Conservation (phyloP, 1,140 invertebrate genomes). For the Drosophila ficusphila region DNA sequence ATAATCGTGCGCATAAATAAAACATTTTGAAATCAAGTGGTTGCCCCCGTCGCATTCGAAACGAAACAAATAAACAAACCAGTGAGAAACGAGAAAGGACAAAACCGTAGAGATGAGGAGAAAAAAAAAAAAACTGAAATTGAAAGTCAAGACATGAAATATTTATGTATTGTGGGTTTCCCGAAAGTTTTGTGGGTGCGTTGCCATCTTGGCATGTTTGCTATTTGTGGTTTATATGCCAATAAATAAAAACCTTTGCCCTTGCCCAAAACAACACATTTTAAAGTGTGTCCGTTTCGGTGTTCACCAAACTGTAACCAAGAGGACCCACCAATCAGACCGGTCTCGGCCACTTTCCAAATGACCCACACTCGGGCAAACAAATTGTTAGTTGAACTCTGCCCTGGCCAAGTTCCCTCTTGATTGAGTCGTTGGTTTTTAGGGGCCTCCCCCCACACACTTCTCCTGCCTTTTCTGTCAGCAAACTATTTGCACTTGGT, state of each 20-base stretch:
- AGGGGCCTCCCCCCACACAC: slow-evolving; percentile 15
- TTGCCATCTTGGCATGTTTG: slow-evolving; percentile 69
- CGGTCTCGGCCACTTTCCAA: slow-evolving; percentile 30
- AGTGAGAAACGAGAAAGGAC: slow-evolving; percentile 49
- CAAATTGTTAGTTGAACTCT: slow-evolving; percentile 72
- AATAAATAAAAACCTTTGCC: slow-evolving; percentile 80
- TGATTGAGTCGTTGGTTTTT: slow-evolving; percentile 75
- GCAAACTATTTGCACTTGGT: slow-evolving; percentile 79
- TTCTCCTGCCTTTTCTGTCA: slow-evolving; percentile 46
- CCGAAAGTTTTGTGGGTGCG: slow-evolving; percentile 57
- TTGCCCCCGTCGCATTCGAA: slow-evolving; percentile 45
- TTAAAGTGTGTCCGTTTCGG: slow-evolving; percentile 58
- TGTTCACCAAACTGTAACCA: slow-evolving; percentile 56
- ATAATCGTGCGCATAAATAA: slow-evolving; percentile 80
- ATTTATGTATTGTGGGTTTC: slow-evolving; percentile 69
- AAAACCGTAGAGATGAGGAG: slow-evolving; percentile 20
- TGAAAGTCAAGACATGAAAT: slow-evolving; percentile 81
- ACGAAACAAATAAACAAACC: slow-evolving; percentile 66
- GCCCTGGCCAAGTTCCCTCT: slow-evolving; percentile 43
- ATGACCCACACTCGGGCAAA: slow-evolving; percentile 52
- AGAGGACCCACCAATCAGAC: slow-evolving; percentile 22
- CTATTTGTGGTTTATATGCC: slow-evolving; percentile 80
- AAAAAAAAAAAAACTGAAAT: slow-evolving; percentile 55
- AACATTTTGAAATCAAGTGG: slow-evolving; percentile 79
- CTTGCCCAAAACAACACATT: slow-evolving; percentile 51